phyloP scores from a whole-genome alignment of 2,888 invertebrate species.

The Suillia variegata region DNA sequence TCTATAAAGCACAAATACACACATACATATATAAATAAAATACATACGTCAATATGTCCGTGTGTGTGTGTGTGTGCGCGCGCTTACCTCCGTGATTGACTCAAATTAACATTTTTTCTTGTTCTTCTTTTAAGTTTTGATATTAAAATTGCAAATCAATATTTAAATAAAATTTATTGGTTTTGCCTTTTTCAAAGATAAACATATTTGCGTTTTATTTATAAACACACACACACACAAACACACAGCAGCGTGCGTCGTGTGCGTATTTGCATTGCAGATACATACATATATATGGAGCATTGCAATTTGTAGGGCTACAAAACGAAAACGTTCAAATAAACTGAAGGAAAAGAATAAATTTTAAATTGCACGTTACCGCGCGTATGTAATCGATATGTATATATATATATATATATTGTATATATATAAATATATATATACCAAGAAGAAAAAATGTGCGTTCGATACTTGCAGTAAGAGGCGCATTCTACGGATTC shows the following conservation, averaged over 20 bases:
- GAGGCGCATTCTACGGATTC: too few species aligned
- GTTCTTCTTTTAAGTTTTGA: background rate
- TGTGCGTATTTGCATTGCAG: too few species aligned
- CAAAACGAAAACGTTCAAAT: too few species aligned
- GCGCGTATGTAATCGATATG: too few species aligned
- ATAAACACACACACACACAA: background rate
- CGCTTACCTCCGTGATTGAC: background rate
- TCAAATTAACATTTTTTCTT: background rate
- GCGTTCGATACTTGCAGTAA: too few species aligned
- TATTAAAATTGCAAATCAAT: background rate
- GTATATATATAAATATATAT: too few species aligned
- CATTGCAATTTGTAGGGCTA: too few species aligned
- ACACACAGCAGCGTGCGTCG: background rate
- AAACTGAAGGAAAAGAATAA: too few species aligned
- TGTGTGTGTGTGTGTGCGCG: background rate
- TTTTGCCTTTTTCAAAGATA: background rate
- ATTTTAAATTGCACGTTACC: too few species aligned
- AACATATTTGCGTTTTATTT: background rate
- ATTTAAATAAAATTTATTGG: background rate
- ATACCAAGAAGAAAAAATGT: too few species aligned
- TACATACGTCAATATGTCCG: background rate
- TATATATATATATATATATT: too few species aligned
- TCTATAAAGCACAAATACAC: background rate
- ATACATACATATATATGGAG: too few species aligned
- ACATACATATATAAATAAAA: background rate